A percentile compares a stretch with the other conserved stretches of the same genome.
Evolutionary conservation across 2,888 invertebrate genomes (phyloP).

Genomic region (Cryptops parisi): DNA sequence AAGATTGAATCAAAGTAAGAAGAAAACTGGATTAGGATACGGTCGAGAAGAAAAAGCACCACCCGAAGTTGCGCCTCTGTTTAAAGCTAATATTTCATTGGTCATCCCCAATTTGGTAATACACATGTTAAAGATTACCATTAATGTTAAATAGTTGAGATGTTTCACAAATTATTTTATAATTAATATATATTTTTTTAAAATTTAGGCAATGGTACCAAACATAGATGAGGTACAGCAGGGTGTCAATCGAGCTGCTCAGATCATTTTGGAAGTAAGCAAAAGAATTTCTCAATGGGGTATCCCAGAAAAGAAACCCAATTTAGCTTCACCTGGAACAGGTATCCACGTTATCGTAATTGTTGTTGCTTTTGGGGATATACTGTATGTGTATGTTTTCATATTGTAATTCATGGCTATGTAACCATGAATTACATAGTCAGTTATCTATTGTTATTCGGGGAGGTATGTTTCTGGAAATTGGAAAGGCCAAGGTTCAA

Average conservation of each 20-base stretch:
- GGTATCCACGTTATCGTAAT: too few relatives aligned
- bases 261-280: conserved; percentile 54
- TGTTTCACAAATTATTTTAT: too few relatives aligned
- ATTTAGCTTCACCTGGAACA: not conserved
- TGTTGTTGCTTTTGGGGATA: too few relatives aligned
- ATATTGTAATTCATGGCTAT: too few relatives aligned
- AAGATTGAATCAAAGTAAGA: not conserved
- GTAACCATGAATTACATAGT: too few relatives aligned
- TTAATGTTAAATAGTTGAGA: not conserved
- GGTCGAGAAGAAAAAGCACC: conserved; percentile 3
- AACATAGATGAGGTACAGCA: conserved; percentile 53
- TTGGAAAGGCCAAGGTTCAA: too few relatives aligned
- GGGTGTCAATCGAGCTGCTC: conserved; percentile 46
- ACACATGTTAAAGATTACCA: not conserved
- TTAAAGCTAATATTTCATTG: conserved; percentile 25
- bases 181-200: not conserved
- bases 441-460: too few relatives aligned
- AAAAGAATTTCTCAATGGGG: conserved; percentile 66
- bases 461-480: too few relatives aligned
- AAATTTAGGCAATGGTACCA: conserved; percentile 29
- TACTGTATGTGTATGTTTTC: too few relatives aligned
- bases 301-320: conserved; percentile 27
- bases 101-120: conserved; percentile 29
- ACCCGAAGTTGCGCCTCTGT: conserved; percentile 18
- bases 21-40: conserved; percentile 3